Conservation (phyloP, 53 echinoderm and acorn worm species). For the Arbacia lixula region DNA sequence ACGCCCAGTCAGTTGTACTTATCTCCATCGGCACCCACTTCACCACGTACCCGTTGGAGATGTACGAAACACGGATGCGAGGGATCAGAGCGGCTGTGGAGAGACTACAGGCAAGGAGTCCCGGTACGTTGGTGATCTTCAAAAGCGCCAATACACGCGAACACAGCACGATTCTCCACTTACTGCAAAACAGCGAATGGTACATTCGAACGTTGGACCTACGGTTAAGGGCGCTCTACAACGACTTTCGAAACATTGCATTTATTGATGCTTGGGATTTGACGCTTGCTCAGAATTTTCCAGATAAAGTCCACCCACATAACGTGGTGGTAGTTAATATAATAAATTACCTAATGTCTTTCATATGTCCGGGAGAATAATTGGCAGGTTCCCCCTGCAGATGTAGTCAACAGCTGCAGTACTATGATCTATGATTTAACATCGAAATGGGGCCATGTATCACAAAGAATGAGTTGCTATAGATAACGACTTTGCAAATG, state of each 20-base stretch:
- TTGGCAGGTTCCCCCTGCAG: no score
- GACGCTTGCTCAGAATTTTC: conserved; percentile 36
- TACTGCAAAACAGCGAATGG: conserved; percentile 53
- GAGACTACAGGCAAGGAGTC: conserved; percentile 51
- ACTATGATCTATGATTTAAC: no score
- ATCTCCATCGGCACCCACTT: conserved; percentile 57
- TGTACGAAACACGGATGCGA: conserved; percentile 44
- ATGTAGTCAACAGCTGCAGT: no score
- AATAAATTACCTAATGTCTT: neutral
- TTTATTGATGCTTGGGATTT: conserved; percentile 73
- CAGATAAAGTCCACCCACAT: conserved; percentile 49
- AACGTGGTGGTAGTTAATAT: neutral
- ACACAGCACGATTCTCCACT: neutral
- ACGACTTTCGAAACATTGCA: conserved; percentile 35
- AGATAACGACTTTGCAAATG: no score
- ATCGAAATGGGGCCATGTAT: no score
- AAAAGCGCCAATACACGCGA: conserved; percentile 69
- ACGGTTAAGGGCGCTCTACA: conserved; percentile 47
- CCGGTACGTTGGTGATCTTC: conserved; percentile 54
- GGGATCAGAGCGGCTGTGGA: conserved; percentile 50
- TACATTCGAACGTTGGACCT: conserved; percentile 40
- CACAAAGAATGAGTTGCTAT: no score
- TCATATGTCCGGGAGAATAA: conserved; percentile 24
- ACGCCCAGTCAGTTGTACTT: conserved; percentile 34
- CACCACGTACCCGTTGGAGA: neutral